Percentiles rank a stretch among this genome's conserved stretches.
Conservation (phyloP, 2,113 vertebrate species). For the Microtus montanus region DNA sequence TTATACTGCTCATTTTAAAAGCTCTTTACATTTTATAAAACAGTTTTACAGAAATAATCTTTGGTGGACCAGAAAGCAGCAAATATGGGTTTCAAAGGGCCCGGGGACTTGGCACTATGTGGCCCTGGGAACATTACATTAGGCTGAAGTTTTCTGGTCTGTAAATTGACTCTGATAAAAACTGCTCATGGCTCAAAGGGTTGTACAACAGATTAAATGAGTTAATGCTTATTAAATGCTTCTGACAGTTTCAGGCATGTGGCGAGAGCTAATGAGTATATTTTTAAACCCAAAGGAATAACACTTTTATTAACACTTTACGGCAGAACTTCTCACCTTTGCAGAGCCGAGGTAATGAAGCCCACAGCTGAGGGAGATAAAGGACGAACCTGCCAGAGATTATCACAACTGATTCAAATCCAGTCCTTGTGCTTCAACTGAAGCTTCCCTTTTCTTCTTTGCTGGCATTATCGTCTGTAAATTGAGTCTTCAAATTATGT, state of each 20-base stretch:
- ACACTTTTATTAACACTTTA: background rate
- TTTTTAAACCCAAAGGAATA: constrained; percentile 36
- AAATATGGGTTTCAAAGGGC: background rate
- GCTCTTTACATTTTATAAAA: constrained; percentile 52
- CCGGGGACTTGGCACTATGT: background rate
- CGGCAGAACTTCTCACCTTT: constrained; percentile 20
- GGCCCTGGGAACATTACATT: background rate
- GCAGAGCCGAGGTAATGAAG: constrained; percentile 1
- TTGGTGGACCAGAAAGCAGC: background rate
- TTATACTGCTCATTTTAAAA: constrained; percentile 56
- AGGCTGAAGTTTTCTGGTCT: constrained; percentile 28
- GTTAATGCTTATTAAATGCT: constrained; percentile 31
- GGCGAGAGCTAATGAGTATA: background rate
- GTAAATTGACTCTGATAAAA: background rate
- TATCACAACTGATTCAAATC: constrained; percentile 40
- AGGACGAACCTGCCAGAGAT: background rate
- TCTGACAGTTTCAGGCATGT: background rate
- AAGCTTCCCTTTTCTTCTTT: constrained; percentile 24
- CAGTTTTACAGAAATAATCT: constrained; percentile 11
- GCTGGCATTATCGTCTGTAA: constrained; percentile 37
- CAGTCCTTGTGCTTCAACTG: background rate
- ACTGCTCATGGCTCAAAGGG: background rate
- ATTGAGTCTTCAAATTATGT: constrained; percentile 62
- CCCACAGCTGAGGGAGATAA: background rate
- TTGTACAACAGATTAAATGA: constrained; percentile 13